Evolutionary conservation across 2,113 vertebrate species (phyloP).

Genomic region (Entomyzon cyanotis): DNA sequence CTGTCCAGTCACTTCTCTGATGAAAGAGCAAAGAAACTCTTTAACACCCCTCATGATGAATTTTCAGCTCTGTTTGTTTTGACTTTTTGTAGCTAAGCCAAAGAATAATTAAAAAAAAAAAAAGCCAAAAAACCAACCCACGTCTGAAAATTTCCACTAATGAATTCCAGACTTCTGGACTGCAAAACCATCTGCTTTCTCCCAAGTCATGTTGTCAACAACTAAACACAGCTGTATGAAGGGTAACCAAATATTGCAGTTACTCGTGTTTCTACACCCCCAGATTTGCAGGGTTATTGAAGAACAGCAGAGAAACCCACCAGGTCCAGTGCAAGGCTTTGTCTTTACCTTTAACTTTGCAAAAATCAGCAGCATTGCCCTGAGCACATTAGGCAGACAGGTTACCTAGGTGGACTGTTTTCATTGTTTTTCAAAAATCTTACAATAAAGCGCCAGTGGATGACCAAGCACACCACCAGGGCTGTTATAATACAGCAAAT

Average conservation of each 20-base stretch:
- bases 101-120: not conserved
- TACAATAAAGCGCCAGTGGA: not conserved
- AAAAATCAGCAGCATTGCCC: not conserved
- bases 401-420: not conserved
- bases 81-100: slow-evolving; percentile 38
- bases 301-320: not conserved
- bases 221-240: slow-evolving; percentile 49
- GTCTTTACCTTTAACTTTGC: not conserved
- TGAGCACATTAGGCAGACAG: not conserved
- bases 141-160: slow-evolving; percentile 60
- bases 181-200: slow-evolving; percentile 42
- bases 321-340: not conserved
- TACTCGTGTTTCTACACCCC: not conserved
- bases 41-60: not conserved
- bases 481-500: not conserved
- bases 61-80: slow-evolving; percentile 65
- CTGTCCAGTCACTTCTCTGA: not conserved
- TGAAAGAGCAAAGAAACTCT: slow-evolving; percentile 45
- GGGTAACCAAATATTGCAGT: slow-evolving; percentile 32
- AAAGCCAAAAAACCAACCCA: not conserved
- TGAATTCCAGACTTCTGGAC: slow-evolving; percentile 67
- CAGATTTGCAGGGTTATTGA: not conserved
- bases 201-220: slow-evolving; percentile 63
- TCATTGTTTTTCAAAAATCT: not conserved
- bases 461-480: not conserved